Conservation (phyloP, 2,113 vertebrate genomes). For the Erythrolamprus reginae region DNA sequence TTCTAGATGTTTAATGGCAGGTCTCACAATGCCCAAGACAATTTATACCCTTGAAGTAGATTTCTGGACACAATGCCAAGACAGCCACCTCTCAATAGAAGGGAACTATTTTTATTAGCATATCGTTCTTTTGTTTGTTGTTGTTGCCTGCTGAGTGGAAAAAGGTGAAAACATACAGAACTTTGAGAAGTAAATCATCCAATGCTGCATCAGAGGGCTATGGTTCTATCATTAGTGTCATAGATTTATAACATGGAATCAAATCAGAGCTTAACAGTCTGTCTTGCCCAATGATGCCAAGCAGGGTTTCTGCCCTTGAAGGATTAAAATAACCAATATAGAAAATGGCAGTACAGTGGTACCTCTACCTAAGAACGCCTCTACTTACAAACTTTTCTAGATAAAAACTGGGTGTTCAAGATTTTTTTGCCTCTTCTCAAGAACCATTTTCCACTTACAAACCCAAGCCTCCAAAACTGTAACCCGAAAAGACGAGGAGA, state of each 20-base stretch:
- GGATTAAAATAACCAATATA: background rate
- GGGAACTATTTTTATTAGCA: too few relatives aligned
- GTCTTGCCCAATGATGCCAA: background rate
- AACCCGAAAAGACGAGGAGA: too few relatives aligned
- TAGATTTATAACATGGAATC: background rate
- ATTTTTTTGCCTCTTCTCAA: too few relatives aligned
- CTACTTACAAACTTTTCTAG: too few relatives aligned
- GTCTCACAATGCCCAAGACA: background rate
- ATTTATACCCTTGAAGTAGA: too few relatives aligned
- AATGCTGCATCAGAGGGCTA: background rate
- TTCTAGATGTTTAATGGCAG: background rate
- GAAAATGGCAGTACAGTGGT: background rate
- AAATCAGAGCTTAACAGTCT: background rate
- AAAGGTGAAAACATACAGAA: background rate
- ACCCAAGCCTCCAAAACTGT: too few relatives aligned
- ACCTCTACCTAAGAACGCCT: too few relatives aligned
- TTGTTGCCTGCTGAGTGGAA: background rate
- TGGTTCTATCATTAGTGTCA: background rate
- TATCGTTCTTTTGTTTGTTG: too few relatives aligned
- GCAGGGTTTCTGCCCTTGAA: background rate
- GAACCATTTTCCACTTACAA: too few relatives aligned
- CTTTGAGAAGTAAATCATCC: background rate
- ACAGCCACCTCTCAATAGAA: too few relatives aligned
- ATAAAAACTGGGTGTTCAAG: too few relatives aligned
- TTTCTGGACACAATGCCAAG: too few relatives aligned